Conservation (phyloP, 2,113 vertebrate species). For the Larimichthys crocea region DNA sequence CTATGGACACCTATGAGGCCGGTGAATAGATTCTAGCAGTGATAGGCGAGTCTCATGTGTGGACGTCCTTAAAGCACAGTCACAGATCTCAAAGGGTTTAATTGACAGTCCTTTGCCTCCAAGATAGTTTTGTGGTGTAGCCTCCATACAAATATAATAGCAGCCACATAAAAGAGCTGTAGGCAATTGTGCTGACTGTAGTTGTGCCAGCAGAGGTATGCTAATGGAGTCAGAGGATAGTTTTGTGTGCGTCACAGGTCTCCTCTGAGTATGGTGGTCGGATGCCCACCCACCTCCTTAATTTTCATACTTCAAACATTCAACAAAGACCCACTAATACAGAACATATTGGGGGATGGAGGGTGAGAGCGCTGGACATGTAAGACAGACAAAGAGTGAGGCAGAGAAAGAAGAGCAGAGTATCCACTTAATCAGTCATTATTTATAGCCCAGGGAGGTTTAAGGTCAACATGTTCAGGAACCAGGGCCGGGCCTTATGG, state of each 20-base stretch:
- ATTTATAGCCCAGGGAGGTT: constrained; percentile 78
- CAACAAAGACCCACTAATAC: constrained; percentile 75
- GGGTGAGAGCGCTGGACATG: constrained; percentile 33
- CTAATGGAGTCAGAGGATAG: constrained; percentile 67
- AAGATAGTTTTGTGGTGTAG: constrained; percentile 31
- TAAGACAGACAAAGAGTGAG: neutral
- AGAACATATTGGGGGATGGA: constrained; percentile 74
- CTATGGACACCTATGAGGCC: neutral
- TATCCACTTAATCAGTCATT: constrained; percentile 79
- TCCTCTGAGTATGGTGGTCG: constrained; percentile 54
- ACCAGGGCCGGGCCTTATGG: constrained; percentile 73
- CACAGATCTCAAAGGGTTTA: constrained; percentile 6
- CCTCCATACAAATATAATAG: constrained; percentile 25
- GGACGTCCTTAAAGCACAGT: neutral
- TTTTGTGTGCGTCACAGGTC: constrained; percentile 68
- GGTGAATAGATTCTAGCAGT: neutral
- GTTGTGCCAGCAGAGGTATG: constrained; percentile 64
- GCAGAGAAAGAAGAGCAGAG: constrained; percentile 21
- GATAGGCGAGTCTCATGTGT: neutral
- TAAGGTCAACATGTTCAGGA: constrained; percentile 79
- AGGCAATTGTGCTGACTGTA: constrained; percentile 28
- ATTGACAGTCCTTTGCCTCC: constrained; percentile 5
- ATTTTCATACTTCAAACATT: constrained; percentile 62
- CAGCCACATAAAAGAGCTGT: constrained; percentile 47
- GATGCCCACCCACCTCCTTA: constrained; percentile 54